These are phyloP conservation scores for Pristiophorus japonicus DNA, from an alignment of 2,113 vertebrate species.

Conservation along the genomic window DNA sequence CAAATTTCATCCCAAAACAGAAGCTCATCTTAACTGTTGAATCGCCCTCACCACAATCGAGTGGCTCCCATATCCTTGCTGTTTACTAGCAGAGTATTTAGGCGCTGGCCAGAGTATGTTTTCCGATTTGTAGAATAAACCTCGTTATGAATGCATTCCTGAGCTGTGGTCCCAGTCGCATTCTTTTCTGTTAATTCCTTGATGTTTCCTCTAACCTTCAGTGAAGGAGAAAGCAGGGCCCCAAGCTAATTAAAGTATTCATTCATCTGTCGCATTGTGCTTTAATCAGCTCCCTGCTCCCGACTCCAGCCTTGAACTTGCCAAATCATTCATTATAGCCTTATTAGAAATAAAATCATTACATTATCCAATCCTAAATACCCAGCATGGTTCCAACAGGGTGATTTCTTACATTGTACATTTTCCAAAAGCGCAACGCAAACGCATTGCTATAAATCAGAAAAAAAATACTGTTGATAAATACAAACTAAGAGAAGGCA, in stretches of 20 bases:
- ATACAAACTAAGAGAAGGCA: background rate
- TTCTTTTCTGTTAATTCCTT: conserved; percentile 6
- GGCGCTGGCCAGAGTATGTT: background rate
- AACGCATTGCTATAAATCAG: background rate
- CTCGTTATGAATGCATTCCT: background rate
- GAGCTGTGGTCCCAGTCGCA: background rate
- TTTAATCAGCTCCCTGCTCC: conserved; percentile 33
- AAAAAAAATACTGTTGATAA: background rate
- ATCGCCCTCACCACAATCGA: background rate
- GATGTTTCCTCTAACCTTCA: conserved; percentile 31
- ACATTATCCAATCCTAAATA: background rate
- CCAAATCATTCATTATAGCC: conserved; percentile 28
- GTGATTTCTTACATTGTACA: background rate
- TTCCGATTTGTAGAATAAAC: background rate
- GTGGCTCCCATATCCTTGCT: background rate
- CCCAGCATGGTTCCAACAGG: background rate
- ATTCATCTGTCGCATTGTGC: conserved; percentile 26
- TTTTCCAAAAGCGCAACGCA: background rate
- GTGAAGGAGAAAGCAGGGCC: conserved; percentile 23
- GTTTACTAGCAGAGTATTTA: background rate
- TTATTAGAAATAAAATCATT: conserved; percentile 34
- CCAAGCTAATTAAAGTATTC: conserved; percentile 37
- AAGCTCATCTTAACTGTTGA: background rate
- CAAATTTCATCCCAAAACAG: background rate
- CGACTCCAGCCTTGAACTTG: background rate